Evolutionary conservation across 2,888 invertebrate species (phyloP).

Genomic region (Temnothorax unifasciatus): DNA sequence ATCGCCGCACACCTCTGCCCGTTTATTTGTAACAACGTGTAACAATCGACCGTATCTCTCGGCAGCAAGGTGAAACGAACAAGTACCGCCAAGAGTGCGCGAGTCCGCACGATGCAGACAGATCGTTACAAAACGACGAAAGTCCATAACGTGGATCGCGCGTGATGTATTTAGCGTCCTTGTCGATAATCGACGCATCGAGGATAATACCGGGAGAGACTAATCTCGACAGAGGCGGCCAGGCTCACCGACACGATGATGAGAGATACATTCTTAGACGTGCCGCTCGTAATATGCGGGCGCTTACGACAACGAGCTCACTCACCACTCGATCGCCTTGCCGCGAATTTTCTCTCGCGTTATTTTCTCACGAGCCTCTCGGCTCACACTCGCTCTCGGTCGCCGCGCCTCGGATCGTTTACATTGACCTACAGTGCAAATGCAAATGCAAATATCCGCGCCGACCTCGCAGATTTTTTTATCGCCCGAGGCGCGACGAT

Average conservation of each 20-base stretch:
- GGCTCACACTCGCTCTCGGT: slow-evolving; percentile 60
- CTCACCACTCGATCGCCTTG: slow-evolving; percentile 78
- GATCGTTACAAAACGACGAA: slow-evolving; percentile 65
- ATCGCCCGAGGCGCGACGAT: slow-evolving; percentile 48
- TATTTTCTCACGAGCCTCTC: slow-evolving; percentile 75
- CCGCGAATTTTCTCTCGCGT: slow-evolving; percentile 74
- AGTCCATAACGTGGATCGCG: slow-evolving; percentile 26
- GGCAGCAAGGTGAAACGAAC: background rate
- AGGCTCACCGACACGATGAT: slow-evolving; percentile 68
- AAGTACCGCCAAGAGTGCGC: background rate
- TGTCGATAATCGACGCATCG: slow-evolving; percentile 78
- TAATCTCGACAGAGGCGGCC: slow-evolving; percentile 73
- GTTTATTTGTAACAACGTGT: slow-evolving; percentile 41
- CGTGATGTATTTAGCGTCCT: slow-evolving; percentile 77
- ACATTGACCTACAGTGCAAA: slow-evolving; percentile 56
- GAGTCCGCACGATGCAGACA: slow-evolving; percentile 51
- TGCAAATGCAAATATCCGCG: slow-evolving; percentile 51
- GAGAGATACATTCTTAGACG: slow-evolving; percentile 76
- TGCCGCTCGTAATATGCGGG: slow-evolving; percentile 59
- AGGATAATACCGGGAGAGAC: slow-evolving; percentile 78
- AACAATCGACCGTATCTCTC: background rate
- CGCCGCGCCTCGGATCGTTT: slow-evolving; percentile 56
- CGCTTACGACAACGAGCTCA: slow-evolving; percentile 66
- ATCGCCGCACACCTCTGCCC: background rate
- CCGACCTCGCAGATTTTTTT: slow-evolving; percentile 30